These are phyloP conservation scores for Holotrichia oblita DNA, from an alignment of 1,140 invertebrate genomes.

Conservation along the genomic window DNA sequence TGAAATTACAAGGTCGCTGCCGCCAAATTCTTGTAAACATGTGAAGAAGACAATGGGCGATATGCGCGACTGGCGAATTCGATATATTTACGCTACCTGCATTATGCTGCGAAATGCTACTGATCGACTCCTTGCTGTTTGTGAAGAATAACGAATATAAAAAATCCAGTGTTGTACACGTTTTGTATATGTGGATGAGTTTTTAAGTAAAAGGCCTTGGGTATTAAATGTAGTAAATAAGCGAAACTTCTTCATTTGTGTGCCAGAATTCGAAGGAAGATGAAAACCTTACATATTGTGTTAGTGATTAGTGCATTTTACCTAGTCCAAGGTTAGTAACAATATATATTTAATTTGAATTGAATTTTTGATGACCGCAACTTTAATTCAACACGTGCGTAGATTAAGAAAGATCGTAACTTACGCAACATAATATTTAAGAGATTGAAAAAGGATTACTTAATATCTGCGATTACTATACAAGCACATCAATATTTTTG, in stretches of 20 bases:
- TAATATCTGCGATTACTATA: too few relatives aligned
- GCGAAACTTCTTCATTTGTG: slow-evolving; percentile 31
- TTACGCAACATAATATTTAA: slow-evolving; percentile 1
- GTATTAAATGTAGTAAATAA: slow-evolving; percentile 17
- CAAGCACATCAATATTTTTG: too few relatives aligned
- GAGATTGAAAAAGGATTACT: too few relatives aligned
- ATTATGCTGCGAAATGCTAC: background rate
- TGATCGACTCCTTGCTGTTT: background rate
- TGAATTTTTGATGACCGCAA: background rate
- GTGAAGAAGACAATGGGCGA: slow-evolving; percentile 19
- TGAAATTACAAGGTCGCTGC: slow-evolving; percentile 12
- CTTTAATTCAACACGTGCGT: slow-evolving; percentile 1
- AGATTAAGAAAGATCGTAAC: background rate
- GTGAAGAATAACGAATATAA: background rate
- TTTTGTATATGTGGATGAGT: background rate
- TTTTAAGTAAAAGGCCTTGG: slow-evolving; percentile 21
- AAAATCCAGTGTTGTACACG: slow-evolving; percentile 6
- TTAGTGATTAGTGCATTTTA: slow-evolving; percentile 18
- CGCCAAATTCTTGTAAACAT: slow-evolving; percentile 14
- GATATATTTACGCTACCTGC: background rate
- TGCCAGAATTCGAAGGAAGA: slow-evolving; percentile 25
- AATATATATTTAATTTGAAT: background rate
- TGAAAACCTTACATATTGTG: background rate
- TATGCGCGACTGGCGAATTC: background rate
- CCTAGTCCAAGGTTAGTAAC: slow-evolving; percentile 22